phyloP scores from a whole-genome alignment of 2,797 vertebrate genomes.

The Lutjanus campechanus region DNA sequence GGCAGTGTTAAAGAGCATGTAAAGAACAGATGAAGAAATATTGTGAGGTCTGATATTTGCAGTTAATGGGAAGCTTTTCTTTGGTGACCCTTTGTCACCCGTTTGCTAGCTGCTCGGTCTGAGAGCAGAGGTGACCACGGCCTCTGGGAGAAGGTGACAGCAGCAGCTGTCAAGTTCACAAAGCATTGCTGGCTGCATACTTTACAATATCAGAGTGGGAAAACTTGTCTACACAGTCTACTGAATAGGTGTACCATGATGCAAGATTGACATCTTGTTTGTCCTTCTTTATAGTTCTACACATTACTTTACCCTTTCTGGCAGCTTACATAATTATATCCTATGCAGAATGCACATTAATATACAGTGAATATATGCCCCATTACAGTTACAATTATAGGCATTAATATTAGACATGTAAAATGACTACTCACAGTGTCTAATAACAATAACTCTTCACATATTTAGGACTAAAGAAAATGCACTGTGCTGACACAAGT shows the following conservation, averaged over 20 bases:
- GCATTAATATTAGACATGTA: background rate
- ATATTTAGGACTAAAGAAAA: background rate
- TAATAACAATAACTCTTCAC: background rate
- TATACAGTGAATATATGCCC: background rate
- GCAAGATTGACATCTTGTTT: background rate
- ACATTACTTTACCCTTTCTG: background rate
- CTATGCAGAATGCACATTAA: background rate
- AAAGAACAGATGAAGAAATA: conserved; percentile 1
- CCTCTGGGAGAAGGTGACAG: background rate
- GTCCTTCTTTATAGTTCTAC: background rate
- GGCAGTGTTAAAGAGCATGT: background rate
- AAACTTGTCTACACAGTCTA: too few species aligned
- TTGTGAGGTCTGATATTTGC: conserved; percentile 4
- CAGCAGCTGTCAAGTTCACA: conserved; percentile 6
- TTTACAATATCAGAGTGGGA: background rate
- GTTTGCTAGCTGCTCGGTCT: conserved; percentile 1
- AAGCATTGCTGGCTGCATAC: conserved; percentile 5
- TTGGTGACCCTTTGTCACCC: conserved; percentile 3
- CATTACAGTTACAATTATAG: background rate
- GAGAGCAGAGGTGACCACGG: conserved; percentile 10
- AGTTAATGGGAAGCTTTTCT: background rate
- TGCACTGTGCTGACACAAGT: background rate
- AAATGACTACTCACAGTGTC: background rate
- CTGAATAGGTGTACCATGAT: background rate
- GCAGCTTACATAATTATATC: background rate